phyloP scores from a whole-genome alignment of 1,140 invertebrate genomes.

The Scaptomyza hsui region DNA sequence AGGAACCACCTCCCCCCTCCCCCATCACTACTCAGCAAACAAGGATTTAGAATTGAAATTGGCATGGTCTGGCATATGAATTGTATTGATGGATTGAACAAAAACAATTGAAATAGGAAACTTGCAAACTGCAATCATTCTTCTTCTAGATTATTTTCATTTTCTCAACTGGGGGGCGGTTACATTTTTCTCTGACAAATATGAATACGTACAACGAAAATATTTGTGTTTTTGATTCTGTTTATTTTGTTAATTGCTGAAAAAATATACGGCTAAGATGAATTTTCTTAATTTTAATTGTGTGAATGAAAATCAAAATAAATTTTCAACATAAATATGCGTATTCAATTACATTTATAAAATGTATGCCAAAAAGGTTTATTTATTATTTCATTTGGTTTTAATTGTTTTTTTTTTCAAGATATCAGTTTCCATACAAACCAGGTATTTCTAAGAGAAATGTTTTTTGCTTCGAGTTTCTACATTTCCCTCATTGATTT shows the following conservation, averaged over 20 bases:
- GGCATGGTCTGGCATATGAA: neutral
- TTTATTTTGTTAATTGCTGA: neutral
- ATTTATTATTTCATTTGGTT: no score
- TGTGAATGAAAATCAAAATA: no score
- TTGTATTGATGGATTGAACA: neutral
- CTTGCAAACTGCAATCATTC: constrained; percentile 5
- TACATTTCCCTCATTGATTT: no score
- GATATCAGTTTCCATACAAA: no score
- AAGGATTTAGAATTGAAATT: constrained; percentile 5
- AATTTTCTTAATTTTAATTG: no score
- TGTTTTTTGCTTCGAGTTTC: no score
- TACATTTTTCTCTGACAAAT: neutral
- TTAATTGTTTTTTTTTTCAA: no score
- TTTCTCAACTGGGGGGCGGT: neutral
- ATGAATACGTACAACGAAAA: neutral
- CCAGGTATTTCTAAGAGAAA: no score
- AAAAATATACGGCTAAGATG: no score
- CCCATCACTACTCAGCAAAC: neutral
- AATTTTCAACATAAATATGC: no score
- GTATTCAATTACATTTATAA: no score
- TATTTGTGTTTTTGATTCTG: neutral
- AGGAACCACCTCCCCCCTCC: neutral
- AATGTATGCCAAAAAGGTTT: no score
- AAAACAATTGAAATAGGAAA: neutral
- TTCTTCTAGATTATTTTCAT: neutral